These are phyloP conservation scores for Dichetophora obliterata DNA, from an alignment of 2,888 invertebrate genomes.

Conservation along the genomic window DNA sequence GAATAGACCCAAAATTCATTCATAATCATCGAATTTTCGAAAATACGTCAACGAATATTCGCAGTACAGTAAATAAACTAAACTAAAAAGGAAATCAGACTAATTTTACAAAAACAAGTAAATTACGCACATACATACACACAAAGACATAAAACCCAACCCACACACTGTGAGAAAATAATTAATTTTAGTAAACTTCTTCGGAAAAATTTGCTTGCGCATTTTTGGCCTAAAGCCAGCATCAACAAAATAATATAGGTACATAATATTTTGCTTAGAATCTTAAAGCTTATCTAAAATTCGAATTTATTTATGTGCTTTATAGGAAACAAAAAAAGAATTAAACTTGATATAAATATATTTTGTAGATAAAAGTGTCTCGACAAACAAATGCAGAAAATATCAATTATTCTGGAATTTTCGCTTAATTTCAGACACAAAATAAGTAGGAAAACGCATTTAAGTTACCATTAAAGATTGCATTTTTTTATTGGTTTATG, in stretches of 20 bases:
- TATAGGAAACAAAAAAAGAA: too few relatives aligned
- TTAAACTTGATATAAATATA: too few relatives aligned
- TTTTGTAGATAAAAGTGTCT: too few relatives aligned
- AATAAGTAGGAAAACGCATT: slow-evolving; percentile 48
- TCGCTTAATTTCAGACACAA: slow-evolving; percentile 48
- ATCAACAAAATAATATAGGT: too few relatives aligned
- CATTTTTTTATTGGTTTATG: slow-evolving; percentile 56
- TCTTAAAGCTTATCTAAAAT: too few relatives aligned
- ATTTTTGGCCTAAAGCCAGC: too few relatives aligned
- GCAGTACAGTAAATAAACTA: background rate
- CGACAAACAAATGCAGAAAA: too few relatives aligned
- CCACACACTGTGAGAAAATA: slow-evolving; percentile 7
- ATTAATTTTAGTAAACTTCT: too few relatives aligned
- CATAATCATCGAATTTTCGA: background rate
- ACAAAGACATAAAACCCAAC: background rate
- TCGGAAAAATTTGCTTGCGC: too few relatives aligned
- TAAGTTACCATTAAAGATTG: slow-evolving; percentile 55
- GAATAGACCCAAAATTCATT: background rate
- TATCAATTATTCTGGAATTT: background rate
- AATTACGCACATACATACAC: background rate
- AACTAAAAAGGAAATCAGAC: background rate
- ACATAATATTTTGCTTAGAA: too few relatives aligned
- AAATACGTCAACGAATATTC: too few relatives aligned
- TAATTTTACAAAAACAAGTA: background rate
- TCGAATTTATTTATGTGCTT: too few relatives aligned